Percentiles rank a stretch among this genome's conserved stretches.
Evolutionary conservation across 2,888 invertebrate species (phyloP).

Genomic region (Synanthedon tipuliformis): DNA sequence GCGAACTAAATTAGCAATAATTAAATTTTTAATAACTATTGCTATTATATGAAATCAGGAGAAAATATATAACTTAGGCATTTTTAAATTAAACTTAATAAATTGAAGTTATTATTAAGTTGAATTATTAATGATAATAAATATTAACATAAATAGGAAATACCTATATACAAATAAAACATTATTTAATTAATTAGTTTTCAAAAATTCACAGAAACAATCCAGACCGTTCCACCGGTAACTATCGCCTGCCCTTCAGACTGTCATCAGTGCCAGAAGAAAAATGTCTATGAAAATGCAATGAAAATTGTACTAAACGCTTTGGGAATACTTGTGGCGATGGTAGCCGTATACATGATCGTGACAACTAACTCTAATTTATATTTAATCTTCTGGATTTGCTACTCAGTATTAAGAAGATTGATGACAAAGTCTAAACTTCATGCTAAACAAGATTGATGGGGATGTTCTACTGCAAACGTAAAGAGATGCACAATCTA

Average conservation of each 20-base stretch:
- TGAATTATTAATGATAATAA: too few relatives aligned
- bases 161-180: too few relatives aligned
- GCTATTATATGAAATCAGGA: too few relatives aligned
- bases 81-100: too few relatives aligned
- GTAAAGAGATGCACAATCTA: too few relatives aligned
- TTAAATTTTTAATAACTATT: too few relatives aligned
- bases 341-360: constrained; percentile 47
- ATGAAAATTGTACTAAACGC: constrained; percentile 29
- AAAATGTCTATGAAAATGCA: constrained; percentile 6
- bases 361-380: constrained; percentile 46
- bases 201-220: not conserved
- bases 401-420: constrained; percentile 45
- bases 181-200: constrained; percentile 1
- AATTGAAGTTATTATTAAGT: not conserved
- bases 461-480: too few relatives aligned
- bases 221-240: constrained; percentile 11
- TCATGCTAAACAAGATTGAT: constrained; percentile 22
- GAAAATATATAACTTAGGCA: too few relatives aligned
- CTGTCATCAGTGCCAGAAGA: constrained; percentile 27
- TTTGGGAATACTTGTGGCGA: constrained; percentile 41
- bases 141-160: too few relatives aligned
- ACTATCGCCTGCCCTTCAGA: constrained; percentile 25
- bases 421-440: constrained; percentile 31
- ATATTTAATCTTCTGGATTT: constrained; percentile 52
- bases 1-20: too few relatives aligned